Base-by-base conservation (phyloP, 1,140 invertebrate species). In the Heliothis virescens region DNA sequence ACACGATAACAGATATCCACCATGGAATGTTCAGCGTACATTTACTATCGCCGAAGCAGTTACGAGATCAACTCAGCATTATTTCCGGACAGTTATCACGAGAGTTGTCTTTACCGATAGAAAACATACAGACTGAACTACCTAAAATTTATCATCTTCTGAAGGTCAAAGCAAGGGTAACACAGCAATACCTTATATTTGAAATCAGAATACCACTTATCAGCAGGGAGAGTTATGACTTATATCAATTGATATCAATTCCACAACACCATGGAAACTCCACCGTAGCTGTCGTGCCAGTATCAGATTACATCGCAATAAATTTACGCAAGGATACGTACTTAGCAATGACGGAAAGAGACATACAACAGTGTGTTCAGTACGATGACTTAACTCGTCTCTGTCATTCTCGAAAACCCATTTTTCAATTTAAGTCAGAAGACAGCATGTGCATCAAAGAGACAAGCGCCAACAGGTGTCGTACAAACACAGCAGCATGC, bases 171-270 rank as follows among this genome's bases (percentile, higher is more conserved):
- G 55, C 79, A 41, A 81, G 78, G 57, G 53, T 79, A n/a, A n/a
- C n/a, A n/a, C n/a, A n/a, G n/a, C n/a, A n/a, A n/a, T n/a, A n/a
- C n/a, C n/a, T n/a, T n/a, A n/a, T n/a, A n/a, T n/a, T n/a, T n/a
- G 82, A 84, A 59, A 84, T 84, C 29, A 34, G 48, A 52, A 79
- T 84, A 12, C 80, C 80, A 13, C 78, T 84, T 41, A 60, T 60
- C 26, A 84, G 48, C 48, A 74, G 82, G 82, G 60, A 63, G 34
- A 63, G 60, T 41, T 63, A 63, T 11, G 60, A n/a, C n/a, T n/a
- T 63, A 41, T 63, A 63, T 63, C 34, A 63, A 47, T 16, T 63
- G n/a, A 63, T 63, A 41, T 21, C 62, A 63, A 63, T 63, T 13
- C 62, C 62, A 63, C 29, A 47, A 47, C 62, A 47, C 47, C 29